Evolutionary conservation across 2,113 vertebrate genomes (phyloP).

Genomic region (Gasterosteus nipponicus): DNA sequence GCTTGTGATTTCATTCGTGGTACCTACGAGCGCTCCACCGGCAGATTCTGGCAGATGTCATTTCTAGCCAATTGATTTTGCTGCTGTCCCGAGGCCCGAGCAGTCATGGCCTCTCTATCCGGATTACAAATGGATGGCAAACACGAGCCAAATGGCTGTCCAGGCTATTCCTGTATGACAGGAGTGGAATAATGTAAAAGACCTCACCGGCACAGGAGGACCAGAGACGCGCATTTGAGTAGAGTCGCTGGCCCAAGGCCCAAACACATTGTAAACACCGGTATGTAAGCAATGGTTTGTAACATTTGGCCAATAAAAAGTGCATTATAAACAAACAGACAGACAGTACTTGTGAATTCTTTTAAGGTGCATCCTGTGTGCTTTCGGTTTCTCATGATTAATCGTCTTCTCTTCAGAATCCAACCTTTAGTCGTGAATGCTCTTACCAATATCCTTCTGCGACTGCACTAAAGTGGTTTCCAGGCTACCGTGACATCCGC

Average conservation of each 20-base stretch:
- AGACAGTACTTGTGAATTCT: conserved; percentile 5
- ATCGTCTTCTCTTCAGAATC: conserved; percentile 22
- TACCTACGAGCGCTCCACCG: conserved; percentile 79
- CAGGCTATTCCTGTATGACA: conserved; percentile 78
- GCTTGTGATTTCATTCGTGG: conserved; percentile 84
- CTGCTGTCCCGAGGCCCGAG: conserved; percentile 76
- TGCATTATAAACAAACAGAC: conserved; percentile 13
- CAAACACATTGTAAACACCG: conserved; percentile 33
- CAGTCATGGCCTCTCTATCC: conserved; percentile 74
- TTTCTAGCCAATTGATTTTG: conserved; percentile 87
- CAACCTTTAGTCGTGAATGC: conserved; percentile 9
- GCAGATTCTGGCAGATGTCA: conserved; percentile 85
- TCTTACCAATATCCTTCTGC: conserved; percentile 46
- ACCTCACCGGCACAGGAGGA: conserved; percentile 47
- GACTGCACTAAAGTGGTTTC: conserved; percentile 35
- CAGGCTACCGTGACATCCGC: conserved; percentile 53
- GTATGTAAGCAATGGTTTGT: conserved; percentile 5
- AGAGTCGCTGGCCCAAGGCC: conserved; percentile 11
- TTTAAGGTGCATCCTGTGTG: conserved; percentile 27
- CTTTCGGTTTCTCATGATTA: conserved; percentile 4
- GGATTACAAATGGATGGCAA: conserved; percentile 81
- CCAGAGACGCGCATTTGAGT: conserved; percentile 46
- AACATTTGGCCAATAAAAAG: conserved; percentile 11
- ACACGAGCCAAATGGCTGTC: conserved; percentile 79
- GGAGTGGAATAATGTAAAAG: conserved; percentile 73